A percentile compares a stretch with the other conserved stretches of the same genome.
These are phyloP conservation scores for Diabrotica balteata DNA, from an alignment of 2,888 invertebrate species.

Conservation along the genomic window DNA sequence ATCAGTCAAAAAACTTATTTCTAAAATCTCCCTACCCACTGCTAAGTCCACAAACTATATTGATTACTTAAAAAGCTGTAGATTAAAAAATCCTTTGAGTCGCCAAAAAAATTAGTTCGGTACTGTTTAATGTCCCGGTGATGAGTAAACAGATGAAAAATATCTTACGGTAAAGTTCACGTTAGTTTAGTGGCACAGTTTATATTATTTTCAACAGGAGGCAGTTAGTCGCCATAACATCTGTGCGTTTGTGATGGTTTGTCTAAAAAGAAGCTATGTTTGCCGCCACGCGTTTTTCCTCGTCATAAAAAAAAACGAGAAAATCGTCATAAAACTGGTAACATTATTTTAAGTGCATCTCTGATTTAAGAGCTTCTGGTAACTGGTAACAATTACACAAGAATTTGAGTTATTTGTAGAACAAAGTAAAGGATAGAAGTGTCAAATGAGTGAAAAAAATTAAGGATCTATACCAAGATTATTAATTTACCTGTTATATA, in stretches of 20 bases:
- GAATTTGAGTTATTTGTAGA: too few relatives aligned
- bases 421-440: too few relatives aligned
- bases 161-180: constrained; percentile 47
- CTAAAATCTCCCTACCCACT: too few relatives aligned
- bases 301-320: too few relatives aligned
- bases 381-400: too few relatives aligned
- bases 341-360: background rate
- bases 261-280: background rate
- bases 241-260: constrained; percentile 27
- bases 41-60: too few relatives aligned
- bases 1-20: too few relatives aligned
- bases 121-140: constrained; percentile 17
- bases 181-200: constrained; percentile 52
- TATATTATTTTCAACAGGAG: constrained; percentile 33
- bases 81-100: background rate
- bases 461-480: too few relatives aligned
- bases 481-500: too few relatives aligned
- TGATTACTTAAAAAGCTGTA: background rate
- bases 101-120: background rate
- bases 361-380: background rate
- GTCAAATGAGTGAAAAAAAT: too few relatives aligned
- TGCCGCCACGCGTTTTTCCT: background rate
- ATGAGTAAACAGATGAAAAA: constrained; percentile 32
- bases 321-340: background rate
- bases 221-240: constrained; percentile 41